These are phyloP conservation scores for Ictalurus punctatus DNA, from an alignment of 2,113 vertebrate genomes.

Conservation along the genomic window DNA sequence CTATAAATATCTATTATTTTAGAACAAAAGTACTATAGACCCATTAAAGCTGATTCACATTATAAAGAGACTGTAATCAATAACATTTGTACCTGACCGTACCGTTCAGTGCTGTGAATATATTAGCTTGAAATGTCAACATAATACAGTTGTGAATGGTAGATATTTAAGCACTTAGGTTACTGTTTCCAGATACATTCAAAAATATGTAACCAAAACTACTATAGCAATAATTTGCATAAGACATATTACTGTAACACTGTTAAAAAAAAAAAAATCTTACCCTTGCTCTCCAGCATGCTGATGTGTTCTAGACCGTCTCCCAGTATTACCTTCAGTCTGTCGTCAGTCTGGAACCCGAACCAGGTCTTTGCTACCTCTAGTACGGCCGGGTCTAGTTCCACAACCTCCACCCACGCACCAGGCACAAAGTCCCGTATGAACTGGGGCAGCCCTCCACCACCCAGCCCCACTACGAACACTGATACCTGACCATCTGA, in stretches of 20 bases:
- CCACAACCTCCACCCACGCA: constrained; percentile 79
- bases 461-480: constrained; percentile 89
- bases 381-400: constrained; percentile 86
- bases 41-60: not conserved
- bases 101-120: not conserved
- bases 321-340: constrained; percentile 80
- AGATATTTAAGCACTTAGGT: not conserved
- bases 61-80: not conserved
- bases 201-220: not conserved
- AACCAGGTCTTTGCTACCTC: constrained; percentile 89
- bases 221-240: not conserved
- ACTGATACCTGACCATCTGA: constrained; percentile 75
- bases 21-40: not conserved
- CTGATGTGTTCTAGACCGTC: constrained; percentile 85
- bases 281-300: constrained; percentile 79
- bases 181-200: not conserved
- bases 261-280: not conserved
- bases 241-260: not conserved
- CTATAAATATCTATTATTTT: not conserved
- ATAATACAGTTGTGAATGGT: not conserved
- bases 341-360: constrained; percentile 79
- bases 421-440: constrained; percentile 83
- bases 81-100: not conserved
- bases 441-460: constrained; percentile 92
- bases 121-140: not conserved